Base-by-base conservation (phyloP, 2,113 vertebrate genomes). In the Callochromis pleurospilus region DNA sequence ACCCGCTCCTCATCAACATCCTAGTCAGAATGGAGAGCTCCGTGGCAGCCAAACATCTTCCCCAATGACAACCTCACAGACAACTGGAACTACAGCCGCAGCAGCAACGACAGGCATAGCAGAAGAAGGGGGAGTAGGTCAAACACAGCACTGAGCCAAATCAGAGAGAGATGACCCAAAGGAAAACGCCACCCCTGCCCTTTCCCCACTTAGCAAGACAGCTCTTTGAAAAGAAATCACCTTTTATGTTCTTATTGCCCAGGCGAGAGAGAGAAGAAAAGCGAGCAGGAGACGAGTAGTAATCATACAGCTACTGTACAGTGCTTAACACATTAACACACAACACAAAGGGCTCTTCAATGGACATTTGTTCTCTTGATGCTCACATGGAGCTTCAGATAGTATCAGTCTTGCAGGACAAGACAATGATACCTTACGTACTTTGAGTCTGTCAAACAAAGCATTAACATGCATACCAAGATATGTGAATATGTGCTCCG, bases 11-110 rank as follows among this genome's bases (percentile, higher is more conserved):
- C 93, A 88, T 89, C 92, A 93, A 45, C 95, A 94, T 88, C 94
- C 91, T 92, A 91, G 90, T 94, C 95, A 94, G 87, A 97, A 96
- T 81, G 96, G 96, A 96, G 96, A 96, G 95, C 95, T 97, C 94
- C 89, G 86, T 91, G 96, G 94, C 96, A 95, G 94, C 93, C 94
- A 91, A 93, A 94, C 94, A 82, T 90, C 94, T 88, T 86, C 87
- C 94, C 91, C 93, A 84, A 81, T 89, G 90, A 86, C 89, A 92
- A 91, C 93, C 83, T 86, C 94, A 88, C 92, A 92, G 90, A 89
- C 92, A 85, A 90, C 92, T 7, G 93, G 94, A 92, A 90, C 87
- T 93, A 91, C 90, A n/a, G 92, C 95, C 90, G 93, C 94, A 84
- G 93, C 94, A 84, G 88, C 91, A 88, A 89, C 94, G 68, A 88